Evolutionary conservation across 2,888 invertebrate genomes (phyloP).

Genomic region (Melinaea marsaeus): DNA sequence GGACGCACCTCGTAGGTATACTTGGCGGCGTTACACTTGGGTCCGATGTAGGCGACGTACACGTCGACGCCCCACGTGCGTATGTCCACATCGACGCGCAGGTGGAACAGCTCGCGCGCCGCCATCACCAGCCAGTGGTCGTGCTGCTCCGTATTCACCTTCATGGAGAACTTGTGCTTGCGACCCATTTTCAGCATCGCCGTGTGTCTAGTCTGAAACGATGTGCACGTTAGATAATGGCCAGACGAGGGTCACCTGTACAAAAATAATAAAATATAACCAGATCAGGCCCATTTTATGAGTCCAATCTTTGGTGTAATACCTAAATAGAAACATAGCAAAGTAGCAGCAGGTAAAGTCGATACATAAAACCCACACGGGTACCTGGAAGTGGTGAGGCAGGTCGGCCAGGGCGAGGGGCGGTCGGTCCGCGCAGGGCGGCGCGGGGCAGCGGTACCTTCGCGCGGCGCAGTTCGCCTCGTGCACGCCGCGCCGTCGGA

Average conservation of each 20-base stretch:
- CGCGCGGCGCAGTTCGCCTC: conserved; percentile 69
- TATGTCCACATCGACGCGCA: conserved; percentile 58
- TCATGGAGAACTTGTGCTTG: conserved; percentile 54
- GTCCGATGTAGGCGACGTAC: conserved; percentile 66
- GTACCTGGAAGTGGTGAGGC: conserved; percentile 33
- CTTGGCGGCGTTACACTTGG: conserved; percentile 54
- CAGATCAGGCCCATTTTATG: too few species aligned
- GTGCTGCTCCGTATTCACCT: conserved; percentile 56
- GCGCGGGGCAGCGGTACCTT: conserved; percentile 68
- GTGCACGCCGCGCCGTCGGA: conserved; percentile 64
- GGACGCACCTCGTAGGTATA: conserved; percentile 57
- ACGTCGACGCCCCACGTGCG: conserved; percentile 58
- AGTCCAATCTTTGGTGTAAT: too few species aligned
- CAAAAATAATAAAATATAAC: too few species aligned
- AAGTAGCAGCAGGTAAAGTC: too few species aligned
- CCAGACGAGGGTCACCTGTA: too few species aligned
- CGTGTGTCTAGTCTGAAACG: conserved; percentile 51
- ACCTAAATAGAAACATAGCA: too few species aligned
- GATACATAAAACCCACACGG: too few species aligned
- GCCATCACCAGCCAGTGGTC: conserved; percentile 60
- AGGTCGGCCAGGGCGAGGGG: conserved; percentile 45
- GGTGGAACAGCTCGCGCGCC: conserved; percentile 57
- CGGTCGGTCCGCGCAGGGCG: conserved; percentile 49
- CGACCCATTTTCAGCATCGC: conserved; percentile 51
- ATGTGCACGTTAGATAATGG: too few species aligned